phyloP scores from a whole-genome alignment of 2,797 vertebrate species.

The Poecile montanus region DNA sequence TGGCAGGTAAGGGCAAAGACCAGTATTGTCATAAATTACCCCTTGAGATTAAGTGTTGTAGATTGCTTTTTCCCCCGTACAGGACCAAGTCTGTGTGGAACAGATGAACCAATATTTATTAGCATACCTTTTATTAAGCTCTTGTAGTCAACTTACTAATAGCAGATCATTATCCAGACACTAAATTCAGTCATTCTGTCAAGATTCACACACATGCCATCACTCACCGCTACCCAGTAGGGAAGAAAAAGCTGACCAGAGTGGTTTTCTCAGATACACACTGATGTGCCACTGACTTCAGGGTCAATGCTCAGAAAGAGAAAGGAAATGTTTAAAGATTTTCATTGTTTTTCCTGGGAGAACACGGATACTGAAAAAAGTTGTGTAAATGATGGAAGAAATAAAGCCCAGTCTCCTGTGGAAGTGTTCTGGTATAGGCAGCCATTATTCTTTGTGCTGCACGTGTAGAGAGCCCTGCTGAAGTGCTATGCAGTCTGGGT shows the following conservation, averaged over 20 bases:
- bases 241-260: neutral
- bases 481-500: neutral
- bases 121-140: neutral
- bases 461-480: neutral
- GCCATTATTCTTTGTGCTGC: neutral
- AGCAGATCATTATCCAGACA: neutral
- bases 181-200: neutral
- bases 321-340: neutral
- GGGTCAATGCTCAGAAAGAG: neutral
- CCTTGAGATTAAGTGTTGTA: neutral
- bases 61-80: neutral
- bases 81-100: neutral
- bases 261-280: neutral
- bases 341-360: neutral
- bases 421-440: neutral
- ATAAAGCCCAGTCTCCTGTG: neutral
- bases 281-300: neutral
- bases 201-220: neutral
- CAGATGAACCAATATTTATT: neutral
- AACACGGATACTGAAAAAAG: neutral
- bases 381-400: neutral
- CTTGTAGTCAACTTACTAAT: neutral
- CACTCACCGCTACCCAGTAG: fast-evolving
- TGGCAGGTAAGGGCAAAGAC: neutral
- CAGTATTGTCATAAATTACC: fast-evolving